Conservation (phyloP, 2,888 invertebrate species). For the Nudaria mundana region DNA sequence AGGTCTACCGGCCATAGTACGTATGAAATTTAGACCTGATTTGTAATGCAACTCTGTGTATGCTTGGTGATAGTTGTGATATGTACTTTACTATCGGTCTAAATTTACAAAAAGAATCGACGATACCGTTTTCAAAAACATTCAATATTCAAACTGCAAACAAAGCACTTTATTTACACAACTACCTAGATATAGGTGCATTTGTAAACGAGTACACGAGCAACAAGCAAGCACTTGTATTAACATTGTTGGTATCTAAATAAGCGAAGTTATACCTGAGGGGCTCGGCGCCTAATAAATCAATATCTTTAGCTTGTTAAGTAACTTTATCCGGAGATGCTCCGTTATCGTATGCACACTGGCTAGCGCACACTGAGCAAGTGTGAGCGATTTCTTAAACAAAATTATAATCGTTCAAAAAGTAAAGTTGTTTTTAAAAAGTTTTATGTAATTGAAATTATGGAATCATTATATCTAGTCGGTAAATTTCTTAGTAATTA, state of each 20-base stretch:
- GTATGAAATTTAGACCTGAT: no score
- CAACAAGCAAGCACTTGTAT: neutral
- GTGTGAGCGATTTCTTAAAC: neutral
- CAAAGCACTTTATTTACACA: constrained; percentile 3
- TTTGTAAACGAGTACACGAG: constrained; percentile 2
- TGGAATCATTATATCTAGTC: no score
- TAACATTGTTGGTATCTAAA: constrained; percentile 26
- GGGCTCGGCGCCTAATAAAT: constrained; percentile 57
- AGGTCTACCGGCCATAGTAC: no score
- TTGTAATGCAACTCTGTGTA: no score
- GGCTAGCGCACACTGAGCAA: constrained; percentile 39
- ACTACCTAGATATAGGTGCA: neutral
- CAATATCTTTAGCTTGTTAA: constrained; percentile 69
- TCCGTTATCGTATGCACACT: constrained; percentile 58
- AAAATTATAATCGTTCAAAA: no score
- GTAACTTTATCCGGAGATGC: constrained; percentile 67
- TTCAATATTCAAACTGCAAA: neutral
- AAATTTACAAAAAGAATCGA: no score
- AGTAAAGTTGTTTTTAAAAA: no score
- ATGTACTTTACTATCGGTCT: no score
- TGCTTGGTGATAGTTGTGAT: no score
- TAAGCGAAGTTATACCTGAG: constrained; percentile 52
- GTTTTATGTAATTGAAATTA: no score
- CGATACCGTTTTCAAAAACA: neutral
- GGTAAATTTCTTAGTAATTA: no score